These are phyloP conservation scores for Porites australiensis DNA, from an alignment of 64 coral and sea anemone genomes.

Conservation along the genomic window DNA sequence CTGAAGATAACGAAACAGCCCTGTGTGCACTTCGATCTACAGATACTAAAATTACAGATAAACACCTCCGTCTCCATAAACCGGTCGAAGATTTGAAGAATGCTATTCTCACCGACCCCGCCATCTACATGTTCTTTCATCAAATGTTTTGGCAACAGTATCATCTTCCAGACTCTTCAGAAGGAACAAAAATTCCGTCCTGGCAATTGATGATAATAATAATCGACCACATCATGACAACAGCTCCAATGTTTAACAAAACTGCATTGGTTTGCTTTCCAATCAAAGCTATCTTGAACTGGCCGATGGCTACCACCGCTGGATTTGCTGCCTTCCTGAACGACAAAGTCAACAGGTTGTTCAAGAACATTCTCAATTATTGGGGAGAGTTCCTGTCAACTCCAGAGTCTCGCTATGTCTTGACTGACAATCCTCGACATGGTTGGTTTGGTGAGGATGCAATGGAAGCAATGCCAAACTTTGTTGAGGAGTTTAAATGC, in stretches of 20 bases:
- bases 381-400: constrained; percentile 50
- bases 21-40: constrained; percentile 5
- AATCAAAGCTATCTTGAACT: constrained; percentile 70
- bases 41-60: not conserved
- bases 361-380: constrained; percentile 66
- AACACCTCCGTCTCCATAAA: not conserved
- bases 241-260: constrained; percentile 70
- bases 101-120: constrained; percentile 44
- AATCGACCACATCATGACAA: constrained; percentile 66
- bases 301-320: constrained; percentile 71
- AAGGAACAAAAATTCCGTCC: constrained; percentile 47
- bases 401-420: constrained; percentile 38
- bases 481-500: constrained; percentile 70
- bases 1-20: constrained; percentile 10
- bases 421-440: constrained; percentile 8
- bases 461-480: constrained; percentile 67
- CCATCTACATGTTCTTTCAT: constrained; percentile 71
- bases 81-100: constrained; percentile 52
- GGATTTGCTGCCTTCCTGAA: constrained; percentile 73
- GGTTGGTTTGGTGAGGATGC: constrained; percentile 82
- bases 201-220: constrained; percentile 68
- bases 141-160: constrained; percentile 78
- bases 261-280: constrained; percentile 57
- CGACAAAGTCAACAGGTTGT: constrained; percentile 66
- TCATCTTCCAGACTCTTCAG: not conserved